Percentiles rank a stretch among this genome's conserved stretches.
Conservation (phyloP, 2,797 vertebrate genomes). For the Nannoperca obscura region DNA sequence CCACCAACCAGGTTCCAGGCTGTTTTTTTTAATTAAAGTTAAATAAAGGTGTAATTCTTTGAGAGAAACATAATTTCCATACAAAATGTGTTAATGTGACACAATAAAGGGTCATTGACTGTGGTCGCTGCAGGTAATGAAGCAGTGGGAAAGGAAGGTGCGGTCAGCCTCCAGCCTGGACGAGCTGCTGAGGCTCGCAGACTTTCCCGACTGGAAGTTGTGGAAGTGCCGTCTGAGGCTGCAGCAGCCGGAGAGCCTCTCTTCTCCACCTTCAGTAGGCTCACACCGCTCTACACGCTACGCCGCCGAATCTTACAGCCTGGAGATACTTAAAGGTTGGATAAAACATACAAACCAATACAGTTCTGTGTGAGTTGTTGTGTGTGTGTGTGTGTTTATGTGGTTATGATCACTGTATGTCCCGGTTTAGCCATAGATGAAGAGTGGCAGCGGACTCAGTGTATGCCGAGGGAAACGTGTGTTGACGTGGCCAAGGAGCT, state of each 20-base stretch:
- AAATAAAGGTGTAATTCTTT: not conserved
- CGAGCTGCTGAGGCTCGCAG: constrained; percentile 91
- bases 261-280: constrained; percentile 67
- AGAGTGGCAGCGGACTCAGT: constrained; percentile 97
- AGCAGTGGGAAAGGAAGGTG: constrained; percentile 89
- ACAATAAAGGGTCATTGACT: not conserved
- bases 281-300: constrained; percentile 95
- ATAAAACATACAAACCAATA: not conserved
- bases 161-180: constrained; percentile 93
- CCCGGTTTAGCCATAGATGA: constrained; percentile 91
- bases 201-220: constrained; percentile 95
- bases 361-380: not conserved
- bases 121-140: constrained; percentile 62
- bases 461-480: constrained; percentile 94
- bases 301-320: constrained; percentile 93
- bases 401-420: constrained; percentile 13
- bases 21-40: not conserved
- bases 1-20: not conserved
- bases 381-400: constrained; percentile 1
- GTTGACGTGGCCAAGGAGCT: constrained; percentile 95
- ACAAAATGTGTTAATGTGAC: not conserved
- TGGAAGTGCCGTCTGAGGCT: constrained; percentile 94
- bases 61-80: too few species aligned
- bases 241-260: constrained; percentile 81
- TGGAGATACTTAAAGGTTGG: constrained; percentile 92